phyloP scores from a whole-genome alignment of 2,113 vertebrate genomes.

The Xerus inauris region DNA sequence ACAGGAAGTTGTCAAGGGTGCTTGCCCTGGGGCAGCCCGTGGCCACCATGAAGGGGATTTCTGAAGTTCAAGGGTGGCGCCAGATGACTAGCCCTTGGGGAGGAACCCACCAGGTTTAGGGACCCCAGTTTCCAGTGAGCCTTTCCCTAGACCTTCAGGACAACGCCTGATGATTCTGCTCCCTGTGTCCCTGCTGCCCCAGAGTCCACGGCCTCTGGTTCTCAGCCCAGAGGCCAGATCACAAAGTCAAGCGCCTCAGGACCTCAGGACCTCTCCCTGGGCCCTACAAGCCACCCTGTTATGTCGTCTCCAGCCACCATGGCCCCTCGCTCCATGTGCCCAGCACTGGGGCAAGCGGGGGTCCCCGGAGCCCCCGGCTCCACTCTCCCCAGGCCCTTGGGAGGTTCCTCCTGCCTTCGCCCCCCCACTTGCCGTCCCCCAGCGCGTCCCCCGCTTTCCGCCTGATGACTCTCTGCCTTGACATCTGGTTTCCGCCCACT shows the following conservation, averaged over 20 bases:
- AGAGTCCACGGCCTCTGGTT: fast-evolving
- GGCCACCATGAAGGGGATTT: background rate
- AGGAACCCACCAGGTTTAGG: background rate
- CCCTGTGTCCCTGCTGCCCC: background rate
- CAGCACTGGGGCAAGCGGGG: background rate
- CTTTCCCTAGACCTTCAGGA: background rate
- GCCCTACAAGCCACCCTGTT: background rate
- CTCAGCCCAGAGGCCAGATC: background rate
- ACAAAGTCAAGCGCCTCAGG: too few relatives aligned
- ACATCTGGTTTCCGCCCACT: background rate
- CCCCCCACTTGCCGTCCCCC: too few relatives aligned
- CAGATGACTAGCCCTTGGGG: background rate
- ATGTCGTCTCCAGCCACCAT: too few relatives aligned
- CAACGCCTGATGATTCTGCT: background rate
- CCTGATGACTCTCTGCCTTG: too few relatives aligned
- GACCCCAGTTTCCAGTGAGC: background rate
- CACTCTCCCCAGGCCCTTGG: too few relatives aligned
- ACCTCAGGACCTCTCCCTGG: background rate
- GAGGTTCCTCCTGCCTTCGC: too few relatives aligned
- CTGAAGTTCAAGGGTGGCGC: too few relatives aligned
- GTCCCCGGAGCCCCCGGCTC: background rate
- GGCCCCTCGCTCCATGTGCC: background rate
- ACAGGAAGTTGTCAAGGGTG: too few relatives aligned
- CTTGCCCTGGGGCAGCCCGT: background rate
- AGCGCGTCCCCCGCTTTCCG: too few relatives aligned